phyloP scores from a whole-genome alignment of 2,888 invertebrate genomes.

The Timema cristinae region DNA sequence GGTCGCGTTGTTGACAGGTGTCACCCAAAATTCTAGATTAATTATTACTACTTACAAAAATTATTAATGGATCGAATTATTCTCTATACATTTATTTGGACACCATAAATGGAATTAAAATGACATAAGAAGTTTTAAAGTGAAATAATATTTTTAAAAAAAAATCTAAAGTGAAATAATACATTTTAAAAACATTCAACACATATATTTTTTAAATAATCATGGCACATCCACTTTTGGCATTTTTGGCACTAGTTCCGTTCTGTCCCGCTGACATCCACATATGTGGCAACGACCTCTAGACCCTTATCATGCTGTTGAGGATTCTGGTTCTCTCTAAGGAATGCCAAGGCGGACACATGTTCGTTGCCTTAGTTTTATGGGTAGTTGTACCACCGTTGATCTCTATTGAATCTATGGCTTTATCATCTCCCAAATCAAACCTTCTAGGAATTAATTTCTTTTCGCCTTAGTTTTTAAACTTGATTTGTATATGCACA shows the following conservation, averaged over 20 bases:
- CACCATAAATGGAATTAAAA: too few species aligned
- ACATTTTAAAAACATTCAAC: background rate
- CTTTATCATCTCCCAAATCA: background rate
- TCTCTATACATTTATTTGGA: too few species aligned
- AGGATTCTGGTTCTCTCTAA: background rate
- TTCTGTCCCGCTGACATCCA: conserved; percentile 10
- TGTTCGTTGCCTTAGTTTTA: background rate
- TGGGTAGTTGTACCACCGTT: conserved; percentile 5
- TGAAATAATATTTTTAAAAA: too few species aligned
- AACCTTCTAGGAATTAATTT: conserved; percentile 10
- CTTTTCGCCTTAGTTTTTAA: background rate
- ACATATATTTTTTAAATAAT: conserved; percentile 10
- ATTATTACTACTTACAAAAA: too few species aligned
- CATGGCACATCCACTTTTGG: background rate
- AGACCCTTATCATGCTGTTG: background rate
- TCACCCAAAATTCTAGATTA: too few species aligned
- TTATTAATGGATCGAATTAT: too few species aligned
- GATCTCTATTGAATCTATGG: background rate
- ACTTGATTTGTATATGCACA: conserved; percentile 1
- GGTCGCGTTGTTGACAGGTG: too few species aligned
- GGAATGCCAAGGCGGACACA: background rate
- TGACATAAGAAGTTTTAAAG: too few species aligned
- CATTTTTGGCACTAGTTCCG: conserved; percentile 1
- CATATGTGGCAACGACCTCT: background rate
- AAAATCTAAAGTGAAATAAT: too few species aligned